These are phyloP conservation scores for Steinernema khuongi DNA, from an alignment of 1,140 invertebrate species.

Conservation along the genomic window DNA sequence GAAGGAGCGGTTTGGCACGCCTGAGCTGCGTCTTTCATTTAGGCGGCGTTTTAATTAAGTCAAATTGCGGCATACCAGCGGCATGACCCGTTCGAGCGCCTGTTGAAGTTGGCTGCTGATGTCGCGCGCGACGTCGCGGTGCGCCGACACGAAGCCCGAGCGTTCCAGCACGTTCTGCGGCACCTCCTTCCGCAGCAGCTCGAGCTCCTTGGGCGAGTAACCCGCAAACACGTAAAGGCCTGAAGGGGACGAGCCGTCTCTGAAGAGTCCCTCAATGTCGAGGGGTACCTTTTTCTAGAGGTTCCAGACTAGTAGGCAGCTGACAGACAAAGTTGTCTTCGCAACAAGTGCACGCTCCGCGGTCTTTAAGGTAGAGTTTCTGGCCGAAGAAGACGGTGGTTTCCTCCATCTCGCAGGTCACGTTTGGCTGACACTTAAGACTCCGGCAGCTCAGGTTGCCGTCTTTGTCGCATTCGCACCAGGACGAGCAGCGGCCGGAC, in stretches of 20 bases:
- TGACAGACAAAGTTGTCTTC: conserved; percentile 55
- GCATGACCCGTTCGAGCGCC: conserved; percentile 51
- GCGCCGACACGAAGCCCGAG: conserved; percentile 37
- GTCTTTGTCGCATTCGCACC: conserved; percentile 49
- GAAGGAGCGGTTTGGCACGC: conserved; percentile 14
- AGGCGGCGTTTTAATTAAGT: conserved; percentile 19
- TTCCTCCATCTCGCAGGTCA: conserved; percentile 32
- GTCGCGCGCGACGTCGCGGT: conserved; percentile 42
- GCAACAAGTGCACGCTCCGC: conserved; percentile 53
- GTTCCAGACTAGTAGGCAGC: conserved; percentile 39
- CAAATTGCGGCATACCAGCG: conserved; percentile 32
- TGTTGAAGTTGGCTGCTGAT: conserved; percentile 52
- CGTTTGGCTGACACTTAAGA: conserved; percentile 46
- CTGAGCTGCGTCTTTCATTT: conserved; percentile 18
- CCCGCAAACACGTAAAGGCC: conserved; percentile 34
- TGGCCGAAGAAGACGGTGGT: conserved; percentile 42
- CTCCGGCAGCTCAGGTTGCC: conserved; percentile 44
- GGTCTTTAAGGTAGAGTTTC: conserved; percentile 48
- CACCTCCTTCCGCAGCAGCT: conserved; percentile 30
- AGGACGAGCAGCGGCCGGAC: conserved; percentile 52
- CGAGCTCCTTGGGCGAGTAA: conserved; percentile 33
- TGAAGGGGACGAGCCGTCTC: conserved; percentile 23
- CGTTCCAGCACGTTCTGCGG: conserved; percentile 27
- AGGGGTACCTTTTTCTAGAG: conserved; percentile 35
- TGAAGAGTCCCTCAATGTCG: conserved; percentile 42